Evolutionary conservation across 2,797 vertebrate genomes (phyloP), one percentile per base, ranked within the genome.

Genomic region (Tolypeutes matacus): DNA sequence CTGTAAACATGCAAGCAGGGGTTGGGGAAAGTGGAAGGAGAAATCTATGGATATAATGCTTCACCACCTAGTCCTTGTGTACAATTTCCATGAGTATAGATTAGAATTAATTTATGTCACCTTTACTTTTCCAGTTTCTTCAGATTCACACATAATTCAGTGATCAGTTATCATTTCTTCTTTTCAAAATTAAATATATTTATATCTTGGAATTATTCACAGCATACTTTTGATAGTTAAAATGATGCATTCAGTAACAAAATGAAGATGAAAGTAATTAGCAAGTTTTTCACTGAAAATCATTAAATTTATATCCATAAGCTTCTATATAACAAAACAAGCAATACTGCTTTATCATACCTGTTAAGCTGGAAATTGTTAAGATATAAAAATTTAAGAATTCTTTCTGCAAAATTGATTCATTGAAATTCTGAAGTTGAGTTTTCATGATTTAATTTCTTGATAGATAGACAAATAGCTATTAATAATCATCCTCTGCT

Each of bases 381-480:
- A 77, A 72, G 53, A 93, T 80, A 72, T 65, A 86, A 94, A 96
- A 70, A 25, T 64, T 75, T 72, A 3, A 91, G 14, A 92, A 88
- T 72, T 86, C 9, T 10, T 86, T 77, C 14, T 89, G 2, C 77
- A 77, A 94, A 70, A 95, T 4, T 36, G 42, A 92, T 49, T 78
- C 56, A 51, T 89, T 85, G 58, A 80, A 75, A 67, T 92, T 88
- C 31, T 64, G 27, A 62, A 23, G 10, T 18, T 67, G 49, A 46
- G 39, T 42, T 83, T 62, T 58, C 46, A 36, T 58, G 39, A 85
- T 64, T 95, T 87, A 60, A 76, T 93, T 93, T 88, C 20, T 77
- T 80, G 65, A 72, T 29, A 92, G 51, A 67, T 27, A 86, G 69
- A 80, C 18, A 90, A 93, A 70, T 92, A 88, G 83, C 53, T 96